Conservation (phyloP, 2,113 vertebrate species). For the Genyomyrus donnyi region DNA sequence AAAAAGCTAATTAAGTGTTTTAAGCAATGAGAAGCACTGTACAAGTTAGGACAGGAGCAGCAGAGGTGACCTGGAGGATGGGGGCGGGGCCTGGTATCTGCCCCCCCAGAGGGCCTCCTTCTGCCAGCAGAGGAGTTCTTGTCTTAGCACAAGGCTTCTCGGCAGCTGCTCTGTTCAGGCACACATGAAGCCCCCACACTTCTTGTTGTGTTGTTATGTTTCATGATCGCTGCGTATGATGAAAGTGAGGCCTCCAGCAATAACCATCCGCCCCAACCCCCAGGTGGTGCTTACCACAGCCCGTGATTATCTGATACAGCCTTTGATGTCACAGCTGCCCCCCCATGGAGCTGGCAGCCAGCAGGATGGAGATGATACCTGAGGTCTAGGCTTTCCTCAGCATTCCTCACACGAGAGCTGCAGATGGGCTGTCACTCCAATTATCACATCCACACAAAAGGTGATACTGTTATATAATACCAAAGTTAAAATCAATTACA, state of each 20-base stretch:
- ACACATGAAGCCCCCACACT: constrained; percentile 30
- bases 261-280: constrained; percentile 39
- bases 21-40: neutral
- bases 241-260: constrained; percentile 62
- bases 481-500: no score
- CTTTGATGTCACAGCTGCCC: constrained; percentile 56
- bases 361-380: neutral
- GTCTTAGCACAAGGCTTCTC: no score
- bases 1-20: neutral
- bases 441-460: no score
- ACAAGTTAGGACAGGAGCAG: neutral
- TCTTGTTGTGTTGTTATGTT: constrained; percentile 55
- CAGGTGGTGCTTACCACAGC: constrained; percentile 52
- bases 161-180: no score
- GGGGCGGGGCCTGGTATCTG: neutral
- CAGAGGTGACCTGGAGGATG: neutral
- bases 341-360: neutral
- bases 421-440: neutral
- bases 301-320: constrained; percentile 67
- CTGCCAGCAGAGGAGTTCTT: no score
- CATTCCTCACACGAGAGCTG: neutral
- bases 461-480: no score
- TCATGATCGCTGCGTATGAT: constrained; percentile 47
- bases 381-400: neutral
- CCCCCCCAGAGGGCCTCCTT: no score